Percentiles rank a stretch among this genome's conserved stretches.
phyloP scores from a whole-genome alignment of 2,113 vertebrate genomes.

The Rhabdornis inornatus region DNA sequence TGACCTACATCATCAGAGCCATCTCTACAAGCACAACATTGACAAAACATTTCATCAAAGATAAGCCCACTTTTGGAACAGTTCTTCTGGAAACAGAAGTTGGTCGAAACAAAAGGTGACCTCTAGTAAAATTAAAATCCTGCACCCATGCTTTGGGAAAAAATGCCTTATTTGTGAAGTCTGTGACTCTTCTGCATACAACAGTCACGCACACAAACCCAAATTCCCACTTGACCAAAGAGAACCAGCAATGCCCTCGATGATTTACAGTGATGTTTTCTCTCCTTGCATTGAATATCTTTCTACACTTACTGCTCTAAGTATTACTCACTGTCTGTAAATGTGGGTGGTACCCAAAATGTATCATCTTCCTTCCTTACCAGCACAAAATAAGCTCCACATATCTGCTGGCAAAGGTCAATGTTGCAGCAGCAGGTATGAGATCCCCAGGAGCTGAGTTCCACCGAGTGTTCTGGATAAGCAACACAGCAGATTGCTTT shows the following conservation, averaged over 20 bases:
- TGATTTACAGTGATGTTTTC: not conserved
- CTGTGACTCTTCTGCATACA: not conserved
- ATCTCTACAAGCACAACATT: not conserved
- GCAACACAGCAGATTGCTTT: not conserved
- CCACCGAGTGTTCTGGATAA: not conserved
- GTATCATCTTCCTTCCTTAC: not conserved
- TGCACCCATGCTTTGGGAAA: not conserved
- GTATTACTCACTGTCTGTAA: not conserved
- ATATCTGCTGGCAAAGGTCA: not conserved
- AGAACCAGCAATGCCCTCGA: not conserved
- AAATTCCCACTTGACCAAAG: not conserved
- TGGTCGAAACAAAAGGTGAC: not conserved
- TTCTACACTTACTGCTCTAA: not conserved
- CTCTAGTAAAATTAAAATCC: not conserved
- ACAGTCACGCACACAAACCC: not conserved
- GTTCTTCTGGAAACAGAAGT: not conserved
- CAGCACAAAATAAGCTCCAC: not conserved
- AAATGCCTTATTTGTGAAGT: not conserved
- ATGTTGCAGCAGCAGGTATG: not conserved
- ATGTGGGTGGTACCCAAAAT: not conserved
- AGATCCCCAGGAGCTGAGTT: not conserved
- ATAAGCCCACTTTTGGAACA: not conserved
- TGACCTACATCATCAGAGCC: not conserved
- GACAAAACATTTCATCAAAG: not conserved
- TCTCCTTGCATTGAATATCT: not conserved